Percentiles rank a stretch among this genome's conserved stretches.
phyloP scores from a whole-genome alignment of 2,888 invertebrate genomes.

The Lasius platythorax region DNA sequence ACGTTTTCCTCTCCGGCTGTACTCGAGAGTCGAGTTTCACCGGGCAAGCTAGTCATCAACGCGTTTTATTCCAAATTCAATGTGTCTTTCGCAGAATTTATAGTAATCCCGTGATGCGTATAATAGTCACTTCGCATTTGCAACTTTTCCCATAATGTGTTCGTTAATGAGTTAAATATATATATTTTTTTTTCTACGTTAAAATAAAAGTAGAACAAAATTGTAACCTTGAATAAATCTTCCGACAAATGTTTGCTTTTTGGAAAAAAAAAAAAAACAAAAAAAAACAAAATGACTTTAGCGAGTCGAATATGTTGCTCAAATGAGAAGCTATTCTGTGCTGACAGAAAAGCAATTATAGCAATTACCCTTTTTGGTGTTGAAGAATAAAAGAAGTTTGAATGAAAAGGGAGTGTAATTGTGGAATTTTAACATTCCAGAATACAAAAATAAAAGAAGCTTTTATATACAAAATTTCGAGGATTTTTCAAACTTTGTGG shows the following conservation, averaged over 20 bases:
- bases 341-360: background rate
- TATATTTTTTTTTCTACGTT: background rate
- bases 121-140: slow-evolving; percentile 1
- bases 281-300: background rate
- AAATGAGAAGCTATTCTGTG: background rate
- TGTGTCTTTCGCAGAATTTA: slow-evolving; percentile 13
- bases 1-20: slow-evolving; percentile 61
- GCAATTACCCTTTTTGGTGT: background rate
- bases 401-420: background rate
- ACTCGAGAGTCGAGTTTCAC: slow-evolving; percentile 38
- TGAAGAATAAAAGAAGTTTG: background rate
- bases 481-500: background rate
- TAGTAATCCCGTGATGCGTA: background rate
- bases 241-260: background rate
- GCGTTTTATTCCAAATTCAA: slow-evolving; percentile 57
- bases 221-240: slow-evolving; percentile 14
- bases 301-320: background rate
- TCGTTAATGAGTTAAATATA: background rate
- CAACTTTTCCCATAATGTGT: background rate
- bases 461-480: background rate
- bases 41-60: slow-evolving; percentile 37
- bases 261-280: background rate
- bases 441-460: background rate
- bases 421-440: background rate
- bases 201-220: background rate